Evolutionary conservation across 2,113 vertebrate species (phyloP).

Genomic region (Ptychochromis oligacanthus): DNA sequence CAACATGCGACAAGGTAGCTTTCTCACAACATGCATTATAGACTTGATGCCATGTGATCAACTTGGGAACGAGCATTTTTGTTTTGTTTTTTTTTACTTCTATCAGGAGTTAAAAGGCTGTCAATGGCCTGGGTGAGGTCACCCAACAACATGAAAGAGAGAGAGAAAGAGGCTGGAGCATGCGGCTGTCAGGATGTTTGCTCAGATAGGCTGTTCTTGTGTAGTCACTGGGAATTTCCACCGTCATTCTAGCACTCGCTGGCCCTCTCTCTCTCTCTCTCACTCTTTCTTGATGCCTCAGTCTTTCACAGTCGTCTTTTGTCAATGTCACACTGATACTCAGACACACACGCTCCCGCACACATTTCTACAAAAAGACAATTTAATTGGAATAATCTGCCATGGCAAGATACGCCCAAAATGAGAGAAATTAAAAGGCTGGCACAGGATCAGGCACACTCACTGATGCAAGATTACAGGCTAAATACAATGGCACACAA

Average conservation of each 20-base stretch:
- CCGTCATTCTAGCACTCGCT: conserved; percentile 62
- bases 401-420: conserved; percentile 58
- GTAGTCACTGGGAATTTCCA: conserved; percentile 77
- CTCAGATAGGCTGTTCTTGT: conserved; percentile 59
- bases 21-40: conserved; percentile 38
- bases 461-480: conserved; percentile 65
- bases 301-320: conserved; percentile 57
- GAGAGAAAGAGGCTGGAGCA: conserved; percentile 26
- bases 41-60: conserved; percentile 22
- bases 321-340: conserved; percentile 38
- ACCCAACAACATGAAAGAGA: conserved; percentile 40
- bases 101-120: conserved; percentile 34
- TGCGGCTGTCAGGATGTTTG: conserved; percentile 68
- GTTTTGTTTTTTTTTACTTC: conserved; percentile 55
- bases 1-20: conserved; percentile 5
- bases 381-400: conserved; percentile 64
- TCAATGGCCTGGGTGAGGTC: conserved; percentile 62
- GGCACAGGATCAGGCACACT: conserved; percentile 51
- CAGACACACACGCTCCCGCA: background rate
- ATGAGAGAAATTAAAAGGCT: conserved; percentile 65
- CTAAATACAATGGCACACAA: conserved; percentile 49
- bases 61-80: conserved; percentile 27
- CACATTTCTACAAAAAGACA: conserved; percentile 40
- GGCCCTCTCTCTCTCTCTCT: conserved; percentile 53
- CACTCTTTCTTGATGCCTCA: conserved; percentile 57